A percentile compares a stretch with the other conserved stretches of the same genome.
phyloP scores from a whole-genome alignment of 2,797 vertebrate genomes.

The Odontamblyopus rebecca region DNA sequence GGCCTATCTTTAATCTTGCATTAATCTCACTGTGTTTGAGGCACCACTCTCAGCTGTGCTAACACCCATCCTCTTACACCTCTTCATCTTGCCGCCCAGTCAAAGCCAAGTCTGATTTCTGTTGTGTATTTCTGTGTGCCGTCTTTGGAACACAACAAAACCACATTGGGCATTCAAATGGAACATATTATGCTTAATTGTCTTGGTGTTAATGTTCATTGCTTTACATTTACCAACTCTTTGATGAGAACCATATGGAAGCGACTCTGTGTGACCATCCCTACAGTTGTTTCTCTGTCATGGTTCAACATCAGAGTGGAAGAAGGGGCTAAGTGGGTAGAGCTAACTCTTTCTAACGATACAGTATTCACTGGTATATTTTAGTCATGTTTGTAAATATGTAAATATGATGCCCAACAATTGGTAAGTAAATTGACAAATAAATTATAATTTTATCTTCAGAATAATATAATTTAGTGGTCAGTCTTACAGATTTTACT shows the following conservation, averaged over 20 bases:
- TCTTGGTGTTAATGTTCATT: too few relatives aligned
- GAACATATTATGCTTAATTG: too few relatives aligned
- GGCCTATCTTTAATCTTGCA: neutral
- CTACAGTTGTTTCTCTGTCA: too few relatives aligned
- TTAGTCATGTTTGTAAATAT: neutral
- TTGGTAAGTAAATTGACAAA: neutral
- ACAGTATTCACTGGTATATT: too few relatives aligned
- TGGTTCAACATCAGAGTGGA: too few relatives aligned
- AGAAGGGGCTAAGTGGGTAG: too few relatives aligned
- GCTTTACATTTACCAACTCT: too few relatives aligned
- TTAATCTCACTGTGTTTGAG: conserved; percentile 36
- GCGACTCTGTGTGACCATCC: neutral
- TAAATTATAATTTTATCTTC: neutral
- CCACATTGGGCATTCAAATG: too few relatives aligned
- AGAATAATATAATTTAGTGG: too few relatives aligned
- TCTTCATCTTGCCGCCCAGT: conserved; percentile 29
- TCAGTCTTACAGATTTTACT: too few relatives aligned
- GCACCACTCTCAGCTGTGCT: conserved; percentile 52
- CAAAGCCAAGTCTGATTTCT: conserved; percentile 35
- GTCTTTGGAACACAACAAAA: neutral
- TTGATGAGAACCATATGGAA: neutral
- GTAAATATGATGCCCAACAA: neutral
- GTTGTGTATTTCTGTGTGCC: neutral
- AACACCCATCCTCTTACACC: conserved; percentile 56
- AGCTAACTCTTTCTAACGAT: too few relatives aligned